These are phyloP conservation scores for Ceratotherium simum DNA, from an alignment of 2,113 vertebrate genomes.

Conservation along the genomic window DNA sequence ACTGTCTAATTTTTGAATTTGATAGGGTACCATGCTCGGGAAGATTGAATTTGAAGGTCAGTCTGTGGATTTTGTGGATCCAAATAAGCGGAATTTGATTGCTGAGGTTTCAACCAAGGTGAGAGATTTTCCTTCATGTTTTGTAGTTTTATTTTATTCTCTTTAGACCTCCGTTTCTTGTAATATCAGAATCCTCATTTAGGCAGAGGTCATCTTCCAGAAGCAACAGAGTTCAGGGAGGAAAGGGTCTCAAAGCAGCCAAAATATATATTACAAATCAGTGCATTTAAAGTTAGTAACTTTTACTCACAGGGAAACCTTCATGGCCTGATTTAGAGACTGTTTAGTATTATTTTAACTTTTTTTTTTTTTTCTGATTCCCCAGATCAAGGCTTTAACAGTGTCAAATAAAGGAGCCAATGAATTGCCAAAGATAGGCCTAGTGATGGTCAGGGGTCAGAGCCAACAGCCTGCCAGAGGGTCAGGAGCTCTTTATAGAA, in stretches of 20 bases:
- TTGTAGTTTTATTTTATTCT: neutral
- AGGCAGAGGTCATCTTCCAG: neutral
- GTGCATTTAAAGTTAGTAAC: neutral
- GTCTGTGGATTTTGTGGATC: slow-evolving; percentile 92
- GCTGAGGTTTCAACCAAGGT: slow-evolving; percentile 98
- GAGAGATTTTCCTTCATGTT: slow-evolving; percentile 59
- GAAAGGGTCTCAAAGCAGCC: neutral
- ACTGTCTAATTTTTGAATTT: slow-evolving; percentile 70
- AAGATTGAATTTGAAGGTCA: slow-evolving; percentile 99
- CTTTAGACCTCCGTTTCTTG: neutral
- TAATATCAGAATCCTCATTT: slow-evolving; percentile 35
- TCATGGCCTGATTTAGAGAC: neutral
- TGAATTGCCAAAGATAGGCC: neutral
- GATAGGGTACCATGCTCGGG: slow-evolving; percentile 94
- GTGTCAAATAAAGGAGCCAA: neutral
- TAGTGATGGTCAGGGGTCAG: neutral
- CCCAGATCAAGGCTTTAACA: neutral
- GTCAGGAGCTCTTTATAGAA: neutral
- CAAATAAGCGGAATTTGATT: slow-evolving; percentile 94
- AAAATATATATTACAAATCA: neutral
- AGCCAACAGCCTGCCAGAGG: neutral
- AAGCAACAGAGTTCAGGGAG: neutral
- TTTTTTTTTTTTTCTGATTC: neutral
- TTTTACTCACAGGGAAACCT: neutral
- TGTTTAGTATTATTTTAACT: neutral